Percentiles rank a stretch among this genome's conserved stretches.
phyloP scores from a whole-genome alignment of 2,797 vertebrate species.

The Odontamblyopus rebecca region DNA sequence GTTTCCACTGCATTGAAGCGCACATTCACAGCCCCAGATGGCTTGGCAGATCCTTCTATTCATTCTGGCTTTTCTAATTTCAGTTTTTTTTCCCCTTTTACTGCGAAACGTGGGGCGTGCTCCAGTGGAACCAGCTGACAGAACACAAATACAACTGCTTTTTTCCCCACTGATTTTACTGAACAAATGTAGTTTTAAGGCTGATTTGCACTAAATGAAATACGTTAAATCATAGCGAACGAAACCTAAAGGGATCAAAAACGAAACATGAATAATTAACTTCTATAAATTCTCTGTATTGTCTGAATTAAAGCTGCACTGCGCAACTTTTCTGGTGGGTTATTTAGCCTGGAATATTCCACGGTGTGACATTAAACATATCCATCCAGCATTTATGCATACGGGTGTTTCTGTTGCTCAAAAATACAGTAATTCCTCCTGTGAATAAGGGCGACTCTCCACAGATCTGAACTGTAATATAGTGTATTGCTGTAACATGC shows the following conservation, averaged over 20 bases:
- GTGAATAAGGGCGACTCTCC: too few species aligned
- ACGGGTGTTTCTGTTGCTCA: too few species aligned
- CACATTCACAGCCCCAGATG: constrained; percentile 64
- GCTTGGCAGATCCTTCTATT: constrained; percentile 50
- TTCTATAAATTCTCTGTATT: not conserved
- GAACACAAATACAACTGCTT: constrained; percentile 20
- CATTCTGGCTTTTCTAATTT: constrained; percentile 35
- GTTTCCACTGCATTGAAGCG: constrained; percentile 60
- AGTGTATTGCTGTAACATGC: too few species aligned
- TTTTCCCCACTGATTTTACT: not conserved
- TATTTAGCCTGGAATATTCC: too few species aligned
- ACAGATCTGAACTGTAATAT: too few species aligned
- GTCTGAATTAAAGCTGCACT: not conserved
- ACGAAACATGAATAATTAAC: not conserved
- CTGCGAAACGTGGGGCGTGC: constrained; percentile 28
- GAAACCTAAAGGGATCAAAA: not conserved
- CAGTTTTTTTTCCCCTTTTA: constrained; percentile 30
- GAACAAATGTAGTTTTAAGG: not conserved
- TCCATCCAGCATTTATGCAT: too few species aligned
- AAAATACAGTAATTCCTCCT: too few species aligned
- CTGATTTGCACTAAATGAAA: not conserved
- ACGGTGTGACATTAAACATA: too few species aligned
- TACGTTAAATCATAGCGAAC: not conserved
- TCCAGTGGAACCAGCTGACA: constrained; percentile 41
- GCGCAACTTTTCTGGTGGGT: too few species aligned